Conservation (phyloP, 2,113 vertebrate species). For the Entelurus aequoreus region DNA sequence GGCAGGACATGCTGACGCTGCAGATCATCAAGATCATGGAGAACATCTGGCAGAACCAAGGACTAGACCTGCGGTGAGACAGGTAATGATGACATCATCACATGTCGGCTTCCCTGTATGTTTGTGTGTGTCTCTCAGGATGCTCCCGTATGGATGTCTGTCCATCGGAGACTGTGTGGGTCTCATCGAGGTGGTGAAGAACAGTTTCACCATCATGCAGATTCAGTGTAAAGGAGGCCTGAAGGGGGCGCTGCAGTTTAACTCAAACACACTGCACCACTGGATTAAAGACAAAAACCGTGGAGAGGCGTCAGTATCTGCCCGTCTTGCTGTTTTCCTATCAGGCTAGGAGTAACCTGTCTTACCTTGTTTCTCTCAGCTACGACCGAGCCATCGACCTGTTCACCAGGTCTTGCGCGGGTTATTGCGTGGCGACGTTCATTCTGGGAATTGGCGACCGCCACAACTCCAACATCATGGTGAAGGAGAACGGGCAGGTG, state of each 20-base stretch:
- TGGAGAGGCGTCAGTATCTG: conserved; percentile 63
- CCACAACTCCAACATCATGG: conserved; percentile 80
- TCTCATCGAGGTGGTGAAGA: conserved; percentile 89
- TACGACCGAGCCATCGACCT: conserved; percentile 75
- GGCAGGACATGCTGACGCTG: conserved; percentile 94
- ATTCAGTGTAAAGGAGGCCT: conserved; percentile 79
- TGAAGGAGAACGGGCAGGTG: conserved; percentile 78
- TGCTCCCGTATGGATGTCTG: conserved; percentile 92
- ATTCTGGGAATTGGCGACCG: conserved; percentile 77
- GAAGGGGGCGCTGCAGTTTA: conserved; percentile 78
- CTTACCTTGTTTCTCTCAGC: conserved; percentile 35
- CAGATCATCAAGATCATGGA: conserved; percentile 98
- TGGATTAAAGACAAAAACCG: conserved; percentile 78
- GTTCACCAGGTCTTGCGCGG: conserved; percentile 75
- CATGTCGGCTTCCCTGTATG: conserved; percentile 4
- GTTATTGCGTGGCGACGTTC: conserved; percentile 76
- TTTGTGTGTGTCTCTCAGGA: conserved; percentile 67
- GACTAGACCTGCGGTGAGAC: conserved; percentile 86
- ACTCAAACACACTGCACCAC: conserved; percentile 76
- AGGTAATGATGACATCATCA: conserved; percentile 6
- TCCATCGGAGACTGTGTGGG: conserved; percentile 94
- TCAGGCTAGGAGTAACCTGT: neutral
- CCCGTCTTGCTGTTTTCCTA: conserved; percentile 3
- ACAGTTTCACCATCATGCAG: conserved; percentile 89
- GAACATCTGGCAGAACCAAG: conserved; percentile 98